Evolutionary conservation across 2,888 invertebrate species (phyloP).

Genomic region (Meganola albula): DNA sequence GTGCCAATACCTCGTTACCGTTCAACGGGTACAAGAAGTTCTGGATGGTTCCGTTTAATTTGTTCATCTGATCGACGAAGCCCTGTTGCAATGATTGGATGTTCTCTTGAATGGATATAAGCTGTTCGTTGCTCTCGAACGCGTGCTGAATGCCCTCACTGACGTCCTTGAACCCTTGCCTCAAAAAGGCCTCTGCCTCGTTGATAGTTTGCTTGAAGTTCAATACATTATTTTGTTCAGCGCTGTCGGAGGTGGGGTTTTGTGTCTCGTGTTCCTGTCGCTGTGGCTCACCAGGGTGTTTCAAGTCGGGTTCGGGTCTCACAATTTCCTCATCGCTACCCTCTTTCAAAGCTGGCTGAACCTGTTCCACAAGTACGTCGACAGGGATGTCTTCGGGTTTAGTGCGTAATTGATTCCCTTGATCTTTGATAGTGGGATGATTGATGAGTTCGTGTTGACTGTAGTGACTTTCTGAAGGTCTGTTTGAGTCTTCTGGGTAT

Average conservation of each 20-base stretch:
- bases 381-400: constrained; percentile 51
- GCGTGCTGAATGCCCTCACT: constrained; percentile 47
- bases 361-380: constrained; percentile 45
- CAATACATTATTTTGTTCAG: constrained; percentile 36
- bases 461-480: constrained; percentile 34
- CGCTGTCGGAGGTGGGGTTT: constrained; percentile 47
- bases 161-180: constrained; percentile 43
- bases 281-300: constrained; percentile 60
- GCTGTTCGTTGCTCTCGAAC: constrained; percentile 40
- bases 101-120: constrained; percentile 41
- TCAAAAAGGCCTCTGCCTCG: constrained; percentile 38
- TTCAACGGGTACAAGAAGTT: constrained; percentile 33
- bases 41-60: constrained; percentile 48
- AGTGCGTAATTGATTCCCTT: constrained; percentile 43
- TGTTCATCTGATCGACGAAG: constrained; percentile 46
- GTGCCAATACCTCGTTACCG: constrained; percentile 15
- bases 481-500: constrained; percentile 29
- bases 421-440: constrained; percentile 36
- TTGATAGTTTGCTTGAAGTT: constrained; percentile 45
- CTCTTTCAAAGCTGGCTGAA: constrained; percentile 34
- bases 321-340: constrained; percentile 38
- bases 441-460: constrained; percentile 43
- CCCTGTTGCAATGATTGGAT: constrained; percentile 44
- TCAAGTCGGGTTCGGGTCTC: constrained; percentile 48
- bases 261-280: constrained; percentile 66